Conservation (phyloP, 2,888 invertebrate species). For the Xylophagus ater region DNA sequence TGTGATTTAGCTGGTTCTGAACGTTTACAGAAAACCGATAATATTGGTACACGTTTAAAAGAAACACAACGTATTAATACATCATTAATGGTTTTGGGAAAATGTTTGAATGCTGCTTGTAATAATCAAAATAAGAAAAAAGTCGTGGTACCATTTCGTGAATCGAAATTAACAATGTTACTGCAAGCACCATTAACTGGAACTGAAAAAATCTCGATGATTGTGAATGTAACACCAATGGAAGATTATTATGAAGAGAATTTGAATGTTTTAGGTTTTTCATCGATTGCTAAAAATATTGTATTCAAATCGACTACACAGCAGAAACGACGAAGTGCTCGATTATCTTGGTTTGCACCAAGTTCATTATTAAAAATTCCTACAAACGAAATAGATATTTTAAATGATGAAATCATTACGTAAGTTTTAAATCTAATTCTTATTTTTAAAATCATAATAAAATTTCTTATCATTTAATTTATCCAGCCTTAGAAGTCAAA, state of each 20-base stretch:
- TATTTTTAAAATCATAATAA: too few relatives aligned
- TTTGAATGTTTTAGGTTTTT: conserved; percentile 67
- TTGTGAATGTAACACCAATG: conserved; percentile 74
- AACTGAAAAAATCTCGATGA: conserved; percentile 51
- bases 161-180: conserved; percentile 79
- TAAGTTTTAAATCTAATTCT: too few relatives aligned
- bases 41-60: conserved; percentile 57
- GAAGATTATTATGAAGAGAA: conserved; percentile 68
- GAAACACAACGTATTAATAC: conserved; percentile 85
- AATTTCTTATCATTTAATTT: too few relatives aligned
- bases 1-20: conserved; percentile 91
- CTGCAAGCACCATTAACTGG: conserved; percentile 68
- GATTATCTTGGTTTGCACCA: conserved; percentile 22
- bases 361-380: too few relatives aligned
- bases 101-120: conserved; percentile 57
- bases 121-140: conserved; percentile 24
- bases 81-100: conserved; percentile 71
- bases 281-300: conserved; percentile 60
- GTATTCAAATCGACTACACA: conserved; percentile 26
- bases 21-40: conserved; percentile 59
- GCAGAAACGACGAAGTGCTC: too few relatives aligned
- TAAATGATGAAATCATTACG: too few relatives aligned
- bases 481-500: too few relatives aligned
- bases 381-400: too few relatives aligned
- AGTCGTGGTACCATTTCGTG: conserved; percentile 43